Evolutionary conservation across 2,888 invertebrate species (phyloP).

Genomic region (Octodonta nipae): DNA sequence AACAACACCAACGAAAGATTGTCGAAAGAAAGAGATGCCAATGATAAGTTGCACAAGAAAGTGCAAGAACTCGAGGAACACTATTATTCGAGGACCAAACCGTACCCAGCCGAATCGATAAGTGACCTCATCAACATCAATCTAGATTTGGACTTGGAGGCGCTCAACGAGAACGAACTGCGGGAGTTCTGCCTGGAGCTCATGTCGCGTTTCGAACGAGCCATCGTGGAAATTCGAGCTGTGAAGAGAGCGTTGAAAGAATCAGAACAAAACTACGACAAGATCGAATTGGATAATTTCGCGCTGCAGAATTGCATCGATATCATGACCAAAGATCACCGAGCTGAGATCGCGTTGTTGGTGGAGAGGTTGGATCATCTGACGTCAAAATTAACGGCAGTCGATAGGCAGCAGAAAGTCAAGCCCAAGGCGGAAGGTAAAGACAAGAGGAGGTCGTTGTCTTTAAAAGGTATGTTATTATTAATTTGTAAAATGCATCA

Average conservation of each 20-base stretch:
- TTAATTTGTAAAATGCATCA: too few species aligned
- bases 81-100: constrained; percentile 43
- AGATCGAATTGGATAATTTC: constrained; percentile 64
- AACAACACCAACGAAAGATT: constrained; percentile 52
- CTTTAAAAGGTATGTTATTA: constrained; percentile 52
- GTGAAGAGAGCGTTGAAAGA: constrained; percentile 71
- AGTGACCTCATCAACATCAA: constrained; percentile 71
- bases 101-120: constrained; percentile 53
- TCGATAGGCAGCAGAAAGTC: constrained; percentile 68
- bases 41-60: constrained; percentile 56
- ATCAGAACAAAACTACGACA: constrained; percentile 66
- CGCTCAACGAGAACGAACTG: constrained; percentile 59
- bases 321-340: constrained; percentile 46
- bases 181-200: constrained; percentile 71
- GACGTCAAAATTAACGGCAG: constrained; percentile 64
- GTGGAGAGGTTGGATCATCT: constrained; percentile 72
- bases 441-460: constrained; percentile 67
- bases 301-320: constrained; percentile 61
- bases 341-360: constrained; percentile 66
- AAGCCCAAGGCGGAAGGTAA: constrained; percentile 70
- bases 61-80: constrained; percentile 58
- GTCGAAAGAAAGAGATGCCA: constrained; percentile 61
- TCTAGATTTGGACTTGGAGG: constrained; percentile 58
- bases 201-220: constrained; percentile 64
- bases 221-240: constrained; percentile 68